Evolutionary conservation across 92 coral and sea anemone species (phyloP), one percentile per base, ranked within the genome.

Genomic region (Muricea muricata): DNA sequence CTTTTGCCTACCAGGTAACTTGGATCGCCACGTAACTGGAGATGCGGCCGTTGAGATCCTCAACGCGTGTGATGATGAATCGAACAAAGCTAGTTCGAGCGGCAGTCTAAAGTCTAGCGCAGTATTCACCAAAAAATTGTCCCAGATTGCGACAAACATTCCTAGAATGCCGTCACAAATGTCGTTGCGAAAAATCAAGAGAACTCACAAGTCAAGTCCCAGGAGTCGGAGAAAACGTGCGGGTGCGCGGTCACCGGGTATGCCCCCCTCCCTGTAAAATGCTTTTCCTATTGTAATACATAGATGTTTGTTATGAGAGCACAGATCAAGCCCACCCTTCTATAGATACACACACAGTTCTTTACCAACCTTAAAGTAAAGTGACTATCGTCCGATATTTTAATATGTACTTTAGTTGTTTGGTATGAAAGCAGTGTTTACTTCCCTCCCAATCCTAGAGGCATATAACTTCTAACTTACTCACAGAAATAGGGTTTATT

Each of bases 21-120:
- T 96, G 14, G 99, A 96, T 85, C 95, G 99, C n/a, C 91, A 92
- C 33, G 99, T 93, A 3, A 92, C 88, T 65, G 99, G 99, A 1
- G 97, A 96, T 73, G 97, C 89, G 20, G 99, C 99, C 29, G 79
- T 96, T 3, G 97, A 96, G 67, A 93, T 96, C 41, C 93, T 96
- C 41, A 72, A 92, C 6, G 99, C 99, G 1, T 96, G 97, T 21
- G 99, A 93, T 12, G 99, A 92, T 20, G 99, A 96, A 41, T 79
- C 88, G 18, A 88, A 77, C 26, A 81, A 87, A 50, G 39, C 73
- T 24, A 84, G 73, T 15, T 73, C 86, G 65, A 75, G 92, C 29
- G 93, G 45, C 85, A 93, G 60, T 90, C 97, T 41, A 85, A 93
- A 84, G 75, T 90, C 57, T 86, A 86, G 85, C 87, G 83, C 68